Conservation (phyloP, 2,797 vertebrate species). For the Anas georgica region DNA sequence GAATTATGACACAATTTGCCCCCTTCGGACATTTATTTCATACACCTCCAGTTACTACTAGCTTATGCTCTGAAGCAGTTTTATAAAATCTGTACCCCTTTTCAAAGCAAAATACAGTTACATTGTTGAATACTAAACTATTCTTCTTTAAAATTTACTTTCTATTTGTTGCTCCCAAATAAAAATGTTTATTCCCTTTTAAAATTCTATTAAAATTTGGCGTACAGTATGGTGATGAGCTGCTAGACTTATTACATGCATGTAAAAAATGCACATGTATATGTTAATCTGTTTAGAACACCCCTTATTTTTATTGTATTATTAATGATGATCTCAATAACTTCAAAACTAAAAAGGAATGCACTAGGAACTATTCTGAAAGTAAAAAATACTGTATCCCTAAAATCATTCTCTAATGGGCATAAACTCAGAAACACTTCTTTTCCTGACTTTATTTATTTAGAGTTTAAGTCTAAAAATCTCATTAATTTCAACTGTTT, state of each 20-base stretch:
- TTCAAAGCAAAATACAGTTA: neutral
- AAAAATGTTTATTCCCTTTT: neutral
- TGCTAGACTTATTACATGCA: neutral
- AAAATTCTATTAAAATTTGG: neutral
- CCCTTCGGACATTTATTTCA: neutral
- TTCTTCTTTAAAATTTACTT: neutral
- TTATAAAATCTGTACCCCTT: neutral
- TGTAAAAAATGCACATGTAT: neutral
- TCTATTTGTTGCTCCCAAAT: neutral
- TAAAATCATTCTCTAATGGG: neutral
- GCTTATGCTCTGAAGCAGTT: neutral
- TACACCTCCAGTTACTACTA: neutral
- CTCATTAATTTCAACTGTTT: neutral
- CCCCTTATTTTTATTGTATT: neutral
- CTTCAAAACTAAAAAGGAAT: neutral
- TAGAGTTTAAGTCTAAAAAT: neutral
- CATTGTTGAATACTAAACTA: neutral
- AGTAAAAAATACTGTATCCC: neutral
- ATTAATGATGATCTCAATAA: neutral
- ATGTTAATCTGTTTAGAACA: conserved; percentile 31
- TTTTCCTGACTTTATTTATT: neutral
- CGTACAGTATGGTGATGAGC: neutral
- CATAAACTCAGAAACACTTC: neutral
- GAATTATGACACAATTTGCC: neutral
- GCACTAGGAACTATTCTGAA: neutral